Evolutionary conservation across 2,888 invertebrate genomes (phyloP), one percentile per base, ranked within the genome.

Genomic region (Zygothrica quintamaculata): DNA sequence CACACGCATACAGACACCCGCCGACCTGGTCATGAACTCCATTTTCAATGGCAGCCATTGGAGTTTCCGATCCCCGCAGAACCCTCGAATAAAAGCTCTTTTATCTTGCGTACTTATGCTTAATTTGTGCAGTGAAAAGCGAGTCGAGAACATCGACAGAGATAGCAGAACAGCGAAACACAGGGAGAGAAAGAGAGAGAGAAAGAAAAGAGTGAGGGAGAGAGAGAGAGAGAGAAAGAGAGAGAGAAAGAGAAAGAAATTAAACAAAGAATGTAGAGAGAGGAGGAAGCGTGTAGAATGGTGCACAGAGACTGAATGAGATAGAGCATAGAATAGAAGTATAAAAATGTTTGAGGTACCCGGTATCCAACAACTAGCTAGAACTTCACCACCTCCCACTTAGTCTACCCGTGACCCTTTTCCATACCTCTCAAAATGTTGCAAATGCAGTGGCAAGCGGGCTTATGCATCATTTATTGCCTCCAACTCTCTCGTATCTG

Each of bases 11-110:
- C 36, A 9, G 9, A 34, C 13, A 43, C 44, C 39, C 11, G 16
- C 33, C 58, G 59, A 51, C 43, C 72, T 85, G 84, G 79, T 85
- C 87, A 81, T 86, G 88, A 88, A 88, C 87, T 88, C 78, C 77
- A 74, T 78, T 82, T 82, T 84, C 81, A 76, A 87, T 88, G 85
- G 82, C 85, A 85, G 79, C 64, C 77, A 64, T 61, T 74, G 61
- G 37, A 55, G 64, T 47, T 15, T 6, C 34, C 18, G 11, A 26
- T 29, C 37, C 11, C 52, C 46, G 12, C 37, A 39, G 22, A 22
- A 52, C 40, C 31, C 36, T 16, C 39, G 58, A 65, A 74, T 76
- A 74, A 79, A 80, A 81, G 76, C 74, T 72, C 81, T 80, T 78
- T 78, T 80, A 78, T 80, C 78, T 80, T 77, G 68, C 65, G 62